phyloP scores from a whole-genome alignment of 2,113 vertebrate genomes.

The Todiramphus chloris region DNA sequence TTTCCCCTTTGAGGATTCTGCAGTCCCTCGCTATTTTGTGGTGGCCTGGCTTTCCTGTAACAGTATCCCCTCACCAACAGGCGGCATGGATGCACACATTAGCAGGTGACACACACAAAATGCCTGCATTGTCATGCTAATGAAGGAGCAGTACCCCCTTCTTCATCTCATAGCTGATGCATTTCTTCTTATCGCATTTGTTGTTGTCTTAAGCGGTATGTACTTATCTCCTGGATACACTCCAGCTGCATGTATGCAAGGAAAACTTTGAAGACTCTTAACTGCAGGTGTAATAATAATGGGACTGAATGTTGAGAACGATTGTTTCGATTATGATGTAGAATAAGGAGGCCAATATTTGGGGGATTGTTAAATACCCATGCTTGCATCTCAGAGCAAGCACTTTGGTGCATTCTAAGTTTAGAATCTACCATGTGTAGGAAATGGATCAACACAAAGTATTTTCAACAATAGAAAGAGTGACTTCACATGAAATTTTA shows the following conservation, averaged over 20 bases:
- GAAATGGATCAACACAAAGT: not conserved
- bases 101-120: not conserved
- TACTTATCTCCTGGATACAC: not conserved
- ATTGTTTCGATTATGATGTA: fast-evolving
- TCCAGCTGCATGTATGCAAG: not conserved
- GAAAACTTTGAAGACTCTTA: not conserved
- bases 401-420: not conserved
- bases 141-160: not conserved
- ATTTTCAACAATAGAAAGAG: not conserved
- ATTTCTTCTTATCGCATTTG: not conserved
- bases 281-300: not conserved
- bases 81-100: no score
- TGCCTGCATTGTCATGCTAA: not conserved
- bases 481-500: not conserved
- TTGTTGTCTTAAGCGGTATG: not conserved
- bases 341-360: not conserved
- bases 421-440: not conserved
- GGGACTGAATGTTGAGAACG: not conserved
- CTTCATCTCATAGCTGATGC: not conserved
- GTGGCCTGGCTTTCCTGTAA: not conserved
- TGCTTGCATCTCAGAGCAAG: not conserved
- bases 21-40: not conserved
- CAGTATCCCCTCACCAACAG: not conserved
- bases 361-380: not conserved
- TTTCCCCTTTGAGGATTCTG: not conserved